Evolutionary conservation across 2,797 vertebrate species (phyloP).

Genomic region (Oryzias sinensis): DNA sequence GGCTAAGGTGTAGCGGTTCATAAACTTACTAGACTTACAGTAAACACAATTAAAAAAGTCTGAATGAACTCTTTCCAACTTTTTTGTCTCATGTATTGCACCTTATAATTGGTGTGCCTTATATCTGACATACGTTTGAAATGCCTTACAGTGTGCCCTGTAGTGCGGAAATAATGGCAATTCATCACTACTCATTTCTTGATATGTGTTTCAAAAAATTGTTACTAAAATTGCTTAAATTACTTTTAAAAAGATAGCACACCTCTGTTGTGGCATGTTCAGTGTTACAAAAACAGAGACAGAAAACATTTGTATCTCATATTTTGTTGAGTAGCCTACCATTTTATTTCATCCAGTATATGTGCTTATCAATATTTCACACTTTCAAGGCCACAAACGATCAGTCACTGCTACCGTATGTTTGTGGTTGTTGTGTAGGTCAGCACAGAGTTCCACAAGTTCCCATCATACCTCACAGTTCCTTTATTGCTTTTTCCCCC

Average conservation of each 20-base stretch:
- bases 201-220: no score
- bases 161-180: no score
- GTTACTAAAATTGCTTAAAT: no score
- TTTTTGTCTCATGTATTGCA: no score
- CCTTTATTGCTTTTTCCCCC: constrained; percentile 78
- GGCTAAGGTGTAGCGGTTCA: no score
- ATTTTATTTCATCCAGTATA: constrained; percentile 78
- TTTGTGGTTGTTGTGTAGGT: constrained; percentile 30
- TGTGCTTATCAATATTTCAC: constrained; percentile 79
- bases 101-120: no score
- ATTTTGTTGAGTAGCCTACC: constrained; percentile 76
- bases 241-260: no score
- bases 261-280: background rate
- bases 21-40: no score
- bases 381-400: constrained; percentile 40
- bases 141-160: no score
- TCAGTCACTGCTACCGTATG: constrained; percentile 37
- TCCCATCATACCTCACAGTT: constrained; percentile 60
- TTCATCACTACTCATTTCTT: background rate
- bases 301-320: constrained; percentile 47
- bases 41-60: no score
- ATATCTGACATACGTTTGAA: no score
- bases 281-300: constrained; percentile 7
- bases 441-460: constrained; percentile 48
- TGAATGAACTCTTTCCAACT: no score